phyloP scores from a whole-genome alignment of 2,888 invertebrate species.

The Phymatocera aterrima region DNA sequence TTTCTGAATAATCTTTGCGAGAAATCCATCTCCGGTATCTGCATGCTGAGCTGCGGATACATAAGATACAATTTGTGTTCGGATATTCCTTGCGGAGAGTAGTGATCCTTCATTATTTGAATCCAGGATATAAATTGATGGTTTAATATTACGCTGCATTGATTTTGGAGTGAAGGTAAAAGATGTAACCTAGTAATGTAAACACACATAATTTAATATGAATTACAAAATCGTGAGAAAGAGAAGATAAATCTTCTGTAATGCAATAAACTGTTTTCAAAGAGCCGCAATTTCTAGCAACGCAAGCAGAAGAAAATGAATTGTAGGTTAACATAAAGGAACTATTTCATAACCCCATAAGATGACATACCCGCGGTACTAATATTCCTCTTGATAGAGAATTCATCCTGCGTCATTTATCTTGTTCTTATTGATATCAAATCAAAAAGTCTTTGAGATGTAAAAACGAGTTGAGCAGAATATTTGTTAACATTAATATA shows the following conservation, averaged over 20 bases:
- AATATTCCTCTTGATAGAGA: not conserved
- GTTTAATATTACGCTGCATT: not conserved
- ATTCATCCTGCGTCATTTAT: constrained; percentile 15
- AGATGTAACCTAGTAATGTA: too few species aligned
- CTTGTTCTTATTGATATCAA: not conserved
- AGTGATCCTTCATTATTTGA: too few species aligned
- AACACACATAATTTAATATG: too few species aligned
- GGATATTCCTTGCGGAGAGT: not conserved
- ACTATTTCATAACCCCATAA: not conserved
- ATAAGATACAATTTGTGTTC: not conserved
- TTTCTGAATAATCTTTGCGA: constrained; percentile 10
- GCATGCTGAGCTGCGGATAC: not conserved
- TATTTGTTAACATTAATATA: too few species aligned
- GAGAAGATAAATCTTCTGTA: too few species aligned
- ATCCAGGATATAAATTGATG: not conserved
- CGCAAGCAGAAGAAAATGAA: too few species aligned
- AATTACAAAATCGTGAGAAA: too few species aligned
- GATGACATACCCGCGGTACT: not conserved
- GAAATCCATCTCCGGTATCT: not conserved
- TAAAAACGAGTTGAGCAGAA: not conserved
- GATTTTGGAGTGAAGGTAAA: too few species aligned
- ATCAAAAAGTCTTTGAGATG: not conserved
- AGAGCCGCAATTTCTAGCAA: too few species aligned
- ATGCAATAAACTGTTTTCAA: too few species aligned
- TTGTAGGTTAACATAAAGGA: constrained; percentile 1